Base-by-base conservation (phyloP, 2,797 vertebrate genomes). In the Picus viridis region DNA sequence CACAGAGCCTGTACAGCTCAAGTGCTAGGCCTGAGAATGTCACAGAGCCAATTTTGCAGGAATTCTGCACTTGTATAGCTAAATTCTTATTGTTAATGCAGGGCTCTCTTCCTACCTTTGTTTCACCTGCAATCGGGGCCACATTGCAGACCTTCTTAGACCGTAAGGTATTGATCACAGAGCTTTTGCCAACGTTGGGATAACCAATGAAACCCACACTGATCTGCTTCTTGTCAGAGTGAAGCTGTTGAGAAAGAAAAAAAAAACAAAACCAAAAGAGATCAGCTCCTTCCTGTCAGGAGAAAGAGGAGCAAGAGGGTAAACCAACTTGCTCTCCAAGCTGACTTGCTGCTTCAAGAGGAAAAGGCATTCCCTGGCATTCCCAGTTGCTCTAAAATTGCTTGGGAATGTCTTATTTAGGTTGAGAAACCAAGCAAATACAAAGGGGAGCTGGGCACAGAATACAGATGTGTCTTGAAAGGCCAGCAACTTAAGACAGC, bases 71-170 rank as follows among this genome's bases (percentile, higher is more conserved):
- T 54, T 6, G 8, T 4, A 9, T 4, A n/a, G 59, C 7, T 72
- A 9, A 7, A 18, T 9, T 51, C 32, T 43, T 9, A 10, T 17
- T 16, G 72, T 18, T 32, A 12, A 17, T 3, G 6, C 6, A 15
- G 49, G 30, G 43, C 32, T 45, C 23, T 76, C 71, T 3, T 63
- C 94, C 43, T 97, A 99, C 99, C 99, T 99, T 99, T 36, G 99
- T 99, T 96, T 99, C 99, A 81, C 99, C 99, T 30, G 99, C 99
- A 29, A 99, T 98, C 47, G 99, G 99, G 11, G 99, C 99, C 95
- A 99, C 99, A 0, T 96, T 99, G 98, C 99, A 99, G 95, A 99
- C 99, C 96, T 99, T 99, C 98, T 99, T 99, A 39, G 99, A 99
- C 45, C 99, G 97, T 15, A 99, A 95, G 0, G 99, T 99, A 91